Evolutionary conservation across 1,140 invertebrate species (phyloP).

Genomic region (Cyclargus thomasi): DNA sequence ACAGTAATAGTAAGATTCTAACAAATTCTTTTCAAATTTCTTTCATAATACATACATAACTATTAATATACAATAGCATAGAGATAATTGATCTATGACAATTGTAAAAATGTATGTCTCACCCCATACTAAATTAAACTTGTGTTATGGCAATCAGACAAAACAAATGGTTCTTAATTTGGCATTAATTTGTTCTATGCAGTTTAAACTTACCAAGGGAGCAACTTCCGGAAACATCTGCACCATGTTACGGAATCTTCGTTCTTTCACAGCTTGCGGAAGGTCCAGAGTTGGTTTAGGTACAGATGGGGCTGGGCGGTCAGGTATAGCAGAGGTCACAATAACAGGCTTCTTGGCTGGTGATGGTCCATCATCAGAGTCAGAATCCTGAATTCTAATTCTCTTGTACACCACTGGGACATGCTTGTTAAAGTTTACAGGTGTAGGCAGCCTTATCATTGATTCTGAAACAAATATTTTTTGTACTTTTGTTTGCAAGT

Average conservation of each 20-base stretch:
- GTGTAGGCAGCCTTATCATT: slow-evolving; percentile 51
- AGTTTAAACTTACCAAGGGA: slow-evolving; percentile 45
- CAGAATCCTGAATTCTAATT: slow-evolving; percentile 60
- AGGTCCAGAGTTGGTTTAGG: slow-evolving; percentile 35
- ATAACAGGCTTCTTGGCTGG: slow-evolving; percentile 51
- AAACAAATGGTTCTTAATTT: too few species aligned
- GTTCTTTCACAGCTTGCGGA: slow-evolving; percentile 58
- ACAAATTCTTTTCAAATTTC: too few species aligned
- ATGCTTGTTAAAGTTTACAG: slow-evolving; percentile 38
- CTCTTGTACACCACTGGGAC: slow-evolving; percentile 58
- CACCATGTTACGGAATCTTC: slow-evolving; percentile 67
- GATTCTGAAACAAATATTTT: slow-evolving; percentile 3
- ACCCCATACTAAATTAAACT: too few species aligned
- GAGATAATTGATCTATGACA: too few species aligned
- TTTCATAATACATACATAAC: too few species aligned
- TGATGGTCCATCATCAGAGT: slow-evolving; percentile 58
- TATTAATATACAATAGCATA: too few species aligned
- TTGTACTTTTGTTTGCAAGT: too few species aligned
- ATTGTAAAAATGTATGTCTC: too few species aligned
- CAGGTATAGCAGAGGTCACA: background rate
- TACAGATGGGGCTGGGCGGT: background rate
- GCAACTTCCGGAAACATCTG: slow-evolving; percentile 73
- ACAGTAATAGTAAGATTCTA: too few species aligned
- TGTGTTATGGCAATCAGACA: too few species aligned
- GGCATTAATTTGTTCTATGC: too few species aligned